Evolutionary conservation across 2,113 vertebrate genomes (phyloP), one percentile per base, ranked within the genome.

Genomic region (Notothenia rossii): DNA sequence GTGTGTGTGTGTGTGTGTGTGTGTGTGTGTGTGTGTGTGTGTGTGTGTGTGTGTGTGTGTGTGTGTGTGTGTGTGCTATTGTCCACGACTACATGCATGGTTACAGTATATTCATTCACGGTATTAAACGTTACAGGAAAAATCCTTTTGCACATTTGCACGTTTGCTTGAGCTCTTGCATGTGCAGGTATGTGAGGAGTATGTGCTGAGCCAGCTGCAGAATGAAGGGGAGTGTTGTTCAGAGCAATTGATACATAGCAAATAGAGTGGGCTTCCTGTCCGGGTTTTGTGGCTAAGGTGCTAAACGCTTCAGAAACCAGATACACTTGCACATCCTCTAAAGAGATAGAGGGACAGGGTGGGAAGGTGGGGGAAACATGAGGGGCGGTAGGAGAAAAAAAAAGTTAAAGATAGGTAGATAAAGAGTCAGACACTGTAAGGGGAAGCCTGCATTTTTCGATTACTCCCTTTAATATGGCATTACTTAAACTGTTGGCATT

Each of bases 191-290:
- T 72, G 84, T 77, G 85, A 78, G 55, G 68, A 71, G 75, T 45
- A 75, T 84, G 64, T 94, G 93, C 92, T 93, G 92, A 92, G 89
- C 91, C 81, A 92, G 89, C 90, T 83, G 40, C 81, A 75, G 89
- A 83, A 81, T 92, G 71, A 81, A 90, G 78, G 72, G 48, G 83
- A 86, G 91, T 93, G 94, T 92, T 96, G 93, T 90, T 93, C 94
- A 89, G 93, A 94, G 95, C 94, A 95, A 94, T 89, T 93, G 85
- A 94, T 91, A 94, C 82, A 94, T 87, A 91, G 75, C 88, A 94
- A 91, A 94, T 92, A 93, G 96, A 97, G 96, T 96, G 95, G 75
- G 94, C 94, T 96, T 95, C 95, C 95, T 94, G 92, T 95, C 91
- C 49, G 87, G 89, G 89, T 95, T 95, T 94, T 92, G 91, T 86